A percentile compares a stretch with the other conserved stretches of the same genome.
These are phyloP conservation scores for Pipistrellus kuhlii DNA, from an alignment of 2,797 vertebrate species.

Conservation along the genomic window DNA sequence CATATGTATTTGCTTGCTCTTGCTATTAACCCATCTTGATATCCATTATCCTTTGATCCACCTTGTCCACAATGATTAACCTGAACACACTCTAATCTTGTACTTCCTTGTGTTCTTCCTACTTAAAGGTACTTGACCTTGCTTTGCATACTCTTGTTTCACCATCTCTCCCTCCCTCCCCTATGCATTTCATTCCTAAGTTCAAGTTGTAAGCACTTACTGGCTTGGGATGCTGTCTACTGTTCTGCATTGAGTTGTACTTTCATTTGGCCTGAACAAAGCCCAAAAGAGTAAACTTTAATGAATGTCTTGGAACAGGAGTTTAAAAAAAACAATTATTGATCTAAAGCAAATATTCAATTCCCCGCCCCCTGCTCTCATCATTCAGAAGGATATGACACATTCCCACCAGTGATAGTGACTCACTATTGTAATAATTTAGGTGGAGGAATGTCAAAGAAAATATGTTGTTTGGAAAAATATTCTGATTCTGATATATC, in stretches of 20 bases:
- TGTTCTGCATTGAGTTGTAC: not conserved
- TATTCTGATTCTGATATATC: not conserved
- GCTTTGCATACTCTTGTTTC: not conserved
- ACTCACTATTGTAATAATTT: not conserved
- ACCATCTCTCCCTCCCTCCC: not conserved
- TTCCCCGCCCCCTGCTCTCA: not conserved
- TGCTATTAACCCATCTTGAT: not conserved
- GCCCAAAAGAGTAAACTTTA: not conserved
- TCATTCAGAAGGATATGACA: not conserved
- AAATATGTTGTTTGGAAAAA: not conserved
- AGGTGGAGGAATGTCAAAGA: not conserved
- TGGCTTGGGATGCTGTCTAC: not conserved
- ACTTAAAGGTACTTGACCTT: not conserved
- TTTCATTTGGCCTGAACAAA: slow-evolving; percentile 8
- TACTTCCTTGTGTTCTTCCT: not conserved
- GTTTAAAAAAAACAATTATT: not conserved
- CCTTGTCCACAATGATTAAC: not conserved
- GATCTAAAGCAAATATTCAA: not conserved
- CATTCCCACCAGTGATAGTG: not conserved
- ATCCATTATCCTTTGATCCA: slow-evolving; percentile 6
- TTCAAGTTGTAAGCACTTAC: not conserved
- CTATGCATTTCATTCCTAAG: not conserved
- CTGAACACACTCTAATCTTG: not conserved
- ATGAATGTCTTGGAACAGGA: not conserved
- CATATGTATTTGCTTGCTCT: not conserved